phyloP scores from a whole-genome alignment of 1,140 invertebrate genomes.

The Teleopsis dalmanni region DNA sequence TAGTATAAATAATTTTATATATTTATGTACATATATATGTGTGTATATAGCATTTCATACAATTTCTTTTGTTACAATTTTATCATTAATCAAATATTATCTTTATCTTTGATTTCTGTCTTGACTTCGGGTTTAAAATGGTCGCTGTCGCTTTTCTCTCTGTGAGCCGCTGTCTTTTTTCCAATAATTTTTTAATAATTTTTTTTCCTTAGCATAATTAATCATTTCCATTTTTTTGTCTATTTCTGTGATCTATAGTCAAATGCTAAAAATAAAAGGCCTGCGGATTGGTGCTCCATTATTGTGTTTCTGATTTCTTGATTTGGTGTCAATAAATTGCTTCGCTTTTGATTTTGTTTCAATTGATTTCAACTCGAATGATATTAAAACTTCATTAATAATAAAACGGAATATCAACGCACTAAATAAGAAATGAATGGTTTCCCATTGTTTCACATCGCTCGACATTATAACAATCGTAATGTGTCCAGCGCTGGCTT shows the following conservation, averaged over 20 bases:
- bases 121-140: too few relatives aligned
- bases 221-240: constrained; percentile 7
- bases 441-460: too few relatives aligned
- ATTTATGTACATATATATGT: too few relatives aligned
- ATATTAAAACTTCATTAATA: constrained; percentile 44
- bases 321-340: constrained; percentile 42
- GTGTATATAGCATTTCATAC: too few relatives aligned
- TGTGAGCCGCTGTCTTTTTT: constrained; percentile 1
- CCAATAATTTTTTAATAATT: background rate
- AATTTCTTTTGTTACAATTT: constrained; percentile 8
- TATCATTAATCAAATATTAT: constrained; percentile 10
- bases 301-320: constrained; percentile 19
- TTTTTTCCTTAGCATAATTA: constrained; percentile 1
- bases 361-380: constrained; percentile 38
- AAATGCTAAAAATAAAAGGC: constrained; percentile 9
- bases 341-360: constrained; percentile 21
- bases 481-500: too few relatives aligned
- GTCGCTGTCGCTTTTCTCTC: too few relatives aligned
- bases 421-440: too few relatives aligned
- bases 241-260: too few relatives aligned
- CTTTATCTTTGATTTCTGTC: constrained; percentile 1
- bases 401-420: constrained; percentile 12
- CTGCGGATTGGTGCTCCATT: constrained; percentile 4
- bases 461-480: too few relatives aligned
- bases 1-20: too few relatives aligned